Conservation (phyloP, 2,888 invertebrate species). For the Tinea pellionella region DNA sequence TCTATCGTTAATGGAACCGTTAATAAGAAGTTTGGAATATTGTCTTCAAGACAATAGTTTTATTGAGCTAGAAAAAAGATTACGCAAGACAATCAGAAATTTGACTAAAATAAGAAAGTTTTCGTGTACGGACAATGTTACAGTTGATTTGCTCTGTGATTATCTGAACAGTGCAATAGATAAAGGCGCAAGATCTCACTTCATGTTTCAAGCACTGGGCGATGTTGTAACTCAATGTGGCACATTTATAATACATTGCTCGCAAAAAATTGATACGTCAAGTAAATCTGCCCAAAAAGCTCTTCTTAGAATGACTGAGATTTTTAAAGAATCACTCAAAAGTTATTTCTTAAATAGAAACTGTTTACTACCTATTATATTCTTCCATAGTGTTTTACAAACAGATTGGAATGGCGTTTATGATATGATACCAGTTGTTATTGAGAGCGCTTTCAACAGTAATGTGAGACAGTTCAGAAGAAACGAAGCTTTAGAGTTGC, state of each 20-base stretch:
- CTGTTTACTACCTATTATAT: slow-evolving; percentile 72
- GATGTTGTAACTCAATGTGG: slow-evolving; percentile 74
- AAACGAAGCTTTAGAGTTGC: slow-evolving; percentile 75
- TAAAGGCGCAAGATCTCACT: slow-evolving; percentile 72
- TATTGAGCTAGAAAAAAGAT: slow-evolving; percentile 72
- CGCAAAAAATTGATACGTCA: slow-evolving; percentile 53
- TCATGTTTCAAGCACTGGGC: slow-evolving; percentile 74
- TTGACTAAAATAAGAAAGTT: slow-evolving; percentile 73
- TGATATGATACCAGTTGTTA: slow-evolving; percentile 66
- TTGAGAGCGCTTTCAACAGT: slow-evolving; percentile 70
- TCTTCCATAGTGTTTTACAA: slow-evolving; percentile 75
- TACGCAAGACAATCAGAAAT: slow-evolving; percentile 72
- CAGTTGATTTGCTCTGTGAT: slow-evolving; percentile 61
- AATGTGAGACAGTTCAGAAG: slow-evolving; percentile 74
- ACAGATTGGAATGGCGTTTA: slow-evolving; percentile 75
- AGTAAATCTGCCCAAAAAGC: slow-evolving; percentile 21
- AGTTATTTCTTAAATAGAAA: slow-evolving; percentile 74
- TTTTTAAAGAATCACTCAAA: slow-evolving; percentile 64
- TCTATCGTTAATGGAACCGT: slow-evolving; percentile 75
- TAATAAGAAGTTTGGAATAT: slow-evolving; percentile 76
- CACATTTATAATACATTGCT: slow-evolving; percentile 73
- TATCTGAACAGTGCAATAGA: slow-evolving; percentile 70
- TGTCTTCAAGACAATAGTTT: slow-evolving; percentile 77
- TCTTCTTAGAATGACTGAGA: slow-evolving; percentile 45
- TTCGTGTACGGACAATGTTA: slow-evolving; percentile 64